Base-by-base conservation (phyloP, 2,113 vertebrate species). In the Eubucco bourcierii region DNA sequence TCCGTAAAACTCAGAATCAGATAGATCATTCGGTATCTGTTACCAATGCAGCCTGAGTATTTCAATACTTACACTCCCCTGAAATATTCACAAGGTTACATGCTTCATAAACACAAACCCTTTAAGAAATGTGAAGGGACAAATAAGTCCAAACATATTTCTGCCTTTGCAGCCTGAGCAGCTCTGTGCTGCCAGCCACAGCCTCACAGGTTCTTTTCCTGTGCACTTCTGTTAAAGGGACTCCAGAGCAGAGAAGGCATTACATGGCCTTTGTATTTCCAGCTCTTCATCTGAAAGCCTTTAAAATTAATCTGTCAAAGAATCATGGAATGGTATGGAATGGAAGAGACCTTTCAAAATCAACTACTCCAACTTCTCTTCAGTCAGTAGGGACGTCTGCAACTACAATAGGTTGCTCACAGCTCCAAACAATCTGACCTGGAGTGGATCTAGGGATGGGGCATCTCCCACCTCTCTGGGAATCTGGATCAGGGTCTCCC, bases 1-100 rank as follows among this genome's bases (percentile, higher is more conserved):
- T 95, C 90, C 82, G 96, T 88, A 94, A 96, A 96, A 85, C 90
- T 88, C 93, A 97, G 97, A 95, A 94, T 95, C 94, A 94, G 97
- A 96, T 88, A 90, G 58, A 91, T 94, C 71, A 12, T 94, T 97
- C 94, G 97, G 96, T 97, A 97, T 97, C 97, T 97, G 97, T 90
- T 97, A 87, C 95, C 88, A 96, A 88, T 93, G 92, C 68, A 95
- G 95, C 87, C 88, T 89, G 95, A 94, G 93, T 85, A 89, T 92
- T 96, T 95, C 95, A 95, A 97, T 90, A 82, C 94, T 93, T 96
- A 70, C 90, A 94, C 95, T 86, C 94, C 96, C 88, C 93, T 77
- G 78, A 92, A 96, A 95, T 41, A 72, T 96, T 96, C 92, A 90
- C 93, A 80, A 95, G 96, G 90, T 91, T 94, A 82, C 95, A 92